A percentile compares a stretch with the other conserved stretches of the same genome.
phyloP scores from a whole-genome alignment of 2,888 invertebrate species.

The Gandaritis pyraliata region DNA sequence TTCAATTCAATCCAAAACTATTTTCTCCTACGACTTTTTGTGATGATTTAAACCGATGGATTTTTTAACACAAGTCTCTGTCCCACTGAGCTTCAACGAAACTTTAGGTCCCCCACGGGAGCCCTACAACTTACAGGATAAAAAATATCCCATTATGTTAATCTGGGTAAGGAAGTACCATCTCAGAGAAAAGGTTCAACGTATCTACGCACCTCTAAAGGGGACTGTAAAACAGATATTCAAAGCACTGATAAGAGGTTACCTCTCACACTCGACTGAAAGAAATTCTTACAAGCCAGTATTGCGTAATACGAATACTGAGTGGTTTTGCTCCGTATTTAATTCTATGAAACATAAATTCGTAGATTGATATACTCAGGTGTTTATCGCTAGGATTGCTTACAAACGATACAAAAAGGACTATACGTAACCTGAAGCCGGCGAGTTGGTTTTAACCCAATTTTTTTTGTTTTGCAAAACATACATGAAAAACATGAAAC shows the following conservation, averaged over 20 bases:
- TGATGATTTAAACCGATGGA: constrained; percentile 51
- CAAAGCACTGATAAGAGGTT: constrained; percentile 49
- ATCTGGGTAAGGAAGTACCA: constrained; percentile 55
- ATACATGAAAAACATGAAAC: too few relatives aligned
- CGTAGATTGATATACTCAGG: too few relatives aligned
- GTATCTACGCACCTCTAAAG: constrained; percentile 54
- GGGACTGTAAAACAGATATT: constrained; percentile 52
- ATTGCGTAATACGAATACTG: constrained; percentile 1
- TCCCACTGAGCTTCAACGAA: constrained; percentile 51
- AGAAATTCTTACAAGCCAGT: background rate
- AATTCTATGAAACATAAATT: too few relatives aligned
- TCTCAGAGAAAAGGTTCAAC: constrained; percentile 53
- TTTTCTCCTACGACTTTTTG: constrained; percentile 34
- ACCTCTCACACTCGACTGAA: constrained; percentile 29
- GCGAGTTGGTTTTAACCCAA: too few relatives aligned
- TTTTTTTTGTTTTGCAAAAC: too few relatives aligned
- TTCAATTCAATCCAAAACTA: constrained; percentile 24
- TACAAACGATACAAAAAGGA: too few relatives aligned
- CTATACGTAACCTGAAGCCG: too few relatives aligned
- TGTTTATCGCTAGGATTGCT: too few relatives aligned
- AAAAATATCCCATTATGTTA: constrained; percentile 66
- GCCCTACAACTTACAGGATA: constrained; percentile 59
- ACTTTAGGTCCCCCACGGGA: constrained; percentile 62
- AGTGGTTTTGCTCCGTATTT: too few relatives aligned
- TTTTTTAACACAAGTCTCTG: constrained; percentile 51